These are phyloP conservation scores for Arrhopalites spinosus DNA, from an alignment of 2,888 invertebrate species.

Conservation along the genomic window DNA sequence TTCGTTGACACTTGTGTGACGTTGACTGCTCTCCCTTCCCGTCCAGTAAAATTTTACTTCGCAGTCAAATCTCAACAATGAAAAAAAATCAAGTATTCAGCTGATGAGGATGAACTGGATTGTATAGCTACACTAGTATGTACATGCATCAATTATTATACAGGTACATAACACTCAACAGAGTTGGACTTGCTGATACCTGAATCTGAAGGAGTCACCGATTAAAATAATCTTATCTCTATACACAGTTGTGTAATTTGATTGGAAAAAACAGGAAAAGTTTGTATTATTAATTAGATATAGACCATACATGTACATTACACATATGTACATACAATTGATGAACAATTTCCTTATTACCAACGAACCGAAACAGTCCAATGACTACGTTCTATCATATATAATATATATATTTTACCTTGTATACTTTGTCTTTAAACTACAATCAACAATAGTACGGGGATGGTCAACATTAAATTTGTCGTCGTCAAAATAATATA, in stretches of 20 bases:
- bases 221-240: slow-evolving; percentile 33
- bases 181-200: not conserved
- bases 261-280: slow-evolving; percentile 35
- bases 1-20: slow-evolving; percentile 11
- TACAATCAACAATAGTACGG: too few species aligned
- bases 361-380: too few species aligned
- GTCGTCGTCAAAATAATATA: too few species aligned
- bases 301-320: not conserved
- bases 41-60: not conserved
- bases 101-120: slow-evolving; percentile 8
- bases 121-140: not conserved
- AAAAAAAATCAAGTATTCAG: slow-evolving; percentile 12
- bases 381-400: too few species aligned
- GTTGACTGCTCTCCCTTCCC: not conserved
- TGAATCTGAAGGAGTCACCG: slow-evolving; percentile 9
- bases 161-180: not conserved
- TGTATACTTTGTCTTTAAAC: too few species aligned
- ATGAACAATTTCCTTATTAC: too few species aligned
- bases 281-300: slow-evolving; percentile 30
- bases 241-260: slow-evolving; percentile 28
- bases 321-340: too few species aligned
- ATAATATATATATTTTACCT: too few species aligned
- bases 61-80: not conserved
- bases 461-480: too few species aligned
- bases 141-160: not conserved